Base-by-base conservation (phyloP, 2,113 vertebrate genomes). In the Anoura caudifer region DNA sequence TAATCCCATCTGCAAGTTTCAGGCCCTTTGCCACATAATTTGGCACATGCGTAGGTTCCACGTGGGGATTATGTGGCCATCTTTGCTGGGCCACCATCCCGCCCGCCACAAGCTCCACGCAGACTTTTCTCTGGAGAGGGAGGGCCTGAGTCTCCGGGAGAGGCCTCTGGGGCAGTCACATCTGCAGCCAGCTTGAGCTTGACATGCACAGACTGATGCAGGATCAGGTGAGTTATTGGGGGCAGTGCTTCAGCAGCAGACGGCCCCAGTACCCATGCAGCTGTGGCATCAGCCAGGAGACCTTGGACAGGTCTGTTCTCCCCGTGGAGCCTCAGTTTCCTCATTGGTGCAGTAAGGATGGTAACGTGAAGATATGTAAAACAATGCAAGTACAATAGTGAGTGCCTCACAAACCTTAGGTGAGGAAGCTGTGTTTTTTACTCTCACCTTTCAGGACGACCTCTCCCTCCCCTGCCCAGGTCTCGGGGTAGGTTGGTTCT, bases 401-500 rank as follows among this genome's bases (percentile, higher is more conserved):
- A 8, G 70, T 1, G 13, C 61, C 2, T 31, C 1, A 1, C 52
- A 52, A 54, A 16, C 31, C 56, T 50, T 19, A 4, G 36, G 13
- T 12, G 70, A 45, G 33, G 47, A 6, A 31, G 45, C 69, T 33
- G 5, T 22, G 0, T 17, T 24, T 17, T 65, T 11, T 17, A 3
- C 45, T 38, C 36, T 36, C 8, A 0, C 61, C 69, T 14, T 38
- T 79, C 38, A 0, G n/a, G 31, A 43, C 0, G 1, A 7, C 9
- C 26, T 67, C 17, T 85, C 36, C 50, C 43, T 16, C 7, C 65
- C 47, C 26, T 9, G 22, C 65, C 26, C 31, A 20, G 16, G 85
- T 52, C 73, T 79, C 7, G 43, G 45, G 84, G 14, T 8, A 14
- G 31, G 50, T 72, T 31, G 41, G 38, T 59, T 31, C 28, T 31